A percentile compares a stretch with the other conserved stretches of the same genome.
Conservation (phyloP, 2,888 invertebrate species). For the Lasioglossum pauxillum region DNA sequence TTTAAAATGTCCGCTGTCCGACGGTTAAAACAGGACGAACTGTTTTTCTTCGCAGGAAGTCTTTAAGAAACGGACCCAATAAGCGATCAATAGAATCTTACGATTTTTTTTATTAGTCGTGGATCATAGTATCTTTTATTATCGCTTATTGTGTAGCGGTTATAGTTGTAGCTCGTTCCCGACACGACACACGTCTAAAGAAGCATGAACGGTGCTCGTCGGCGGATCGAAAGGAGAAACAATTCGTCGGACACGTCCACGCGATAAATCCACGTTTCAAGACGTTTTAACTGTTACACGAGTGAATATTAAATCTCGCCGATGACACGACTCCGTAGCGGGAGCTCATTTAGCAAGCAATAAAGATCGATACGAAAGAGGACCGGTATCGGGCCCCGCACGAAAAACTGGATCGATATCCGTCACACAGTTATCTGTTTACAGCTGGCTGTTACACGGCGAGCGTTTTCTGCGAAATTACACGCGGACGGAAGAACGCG, state of each 20-base stretch:
- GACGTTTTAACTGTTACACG: background rate
- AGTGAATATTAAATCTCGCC: slow-evolving; percentile 9
- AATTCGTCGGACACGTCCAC: background rate
- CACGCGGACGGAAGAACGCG: slow-evolving; percentile 14
- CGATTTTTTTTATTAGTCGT: too few relatives aligned
- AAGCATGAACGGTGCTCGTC: background rate
- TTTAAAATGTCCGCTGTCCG: too few relatives aligned
- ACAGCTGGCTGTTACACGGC: slow-evolving; percentile 11
- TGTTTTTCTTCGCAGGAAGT: too few relatives aligned
- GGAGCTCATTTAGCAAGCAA: background rate
- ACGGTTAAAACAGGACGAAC: too few relatives aligned
- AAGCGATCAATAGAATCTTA: too few relatives aligned
- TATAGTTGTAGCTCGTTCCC: background rate
- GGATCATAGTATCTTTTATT: background rate
- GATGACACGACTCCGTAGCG: background rate
- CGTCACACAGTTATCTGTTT: slow-evolving; percentile 21
- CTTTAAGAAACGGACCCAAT: too few relatives aligned
- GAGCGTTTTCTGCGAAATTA: slow-evolving; percentile 4
- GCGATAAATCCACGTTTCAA: background rate
- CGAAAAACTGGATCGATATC: slow-evolving; percentile 10
- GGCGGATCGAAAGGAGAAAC: background rate
- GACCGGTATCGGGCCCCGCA: background rate
- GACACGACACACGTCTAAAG: background rate
- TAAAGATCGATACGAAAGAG: background rate
- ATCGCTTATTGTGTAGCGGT: background rate